Conservation (phyloP, 2,888 invertebrate species). For the Microctonus brassicae region DNA sequence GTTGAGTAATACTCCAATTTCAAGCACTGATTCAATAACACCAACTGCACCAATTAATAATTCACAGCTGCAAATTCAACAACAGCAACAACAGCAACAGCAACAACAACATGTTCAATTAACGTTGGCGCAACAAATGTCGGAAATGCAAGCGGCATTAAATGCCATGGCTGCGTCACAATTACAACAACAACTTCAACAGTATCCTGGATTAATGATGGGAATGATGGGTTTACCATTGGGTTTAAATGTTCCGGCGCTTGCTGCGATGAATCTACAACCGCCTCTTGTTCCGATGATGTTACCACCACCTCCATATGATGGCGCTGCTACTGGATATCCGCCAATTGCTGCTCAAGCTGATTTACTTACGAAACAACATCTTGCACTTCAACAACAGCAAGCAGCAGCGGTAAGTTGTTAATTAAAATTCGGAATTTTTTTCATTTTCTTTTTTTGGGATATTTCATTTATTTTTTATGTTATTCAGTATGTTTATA, state of each 20-base stretch:
- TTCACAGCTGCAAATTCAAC: slow-evolving; percentile 50
- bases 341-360: slow-evolving; percentile 66
- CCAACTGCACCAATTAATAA: slow-evolving; percentile 55
- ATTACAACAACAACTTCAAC: slow-evolving; percentile 85
- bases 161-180: slow-evolving; percentile 83
- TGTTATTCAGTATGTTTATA: too few species aligned
- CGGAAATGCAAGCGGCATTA: slow-evolving; percentile 87
- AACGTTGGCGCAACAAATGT: slow-evolving; percentile 81
- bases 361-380: slow-evolving; percentile 78
- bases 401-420: slow-evolving; percentile 63
- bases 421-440: too few species aligned
- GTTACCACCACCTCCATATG: slow-evolving; percentile 87
- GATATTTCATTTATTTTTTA: not conserved
- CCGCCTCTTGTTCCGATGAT: slow-evolving; percentile 91
- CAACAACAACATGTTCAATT: slow-evolving; percentile 68
- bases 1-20: slow-evolving; percentile 74
- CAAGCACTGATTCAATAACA: slow-evolving; percentile 73
- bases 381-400: slow-evolving; percentile 74
- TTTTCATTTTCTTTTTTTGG: slow-evolving; percentile 17
- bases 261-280: slow-evolving; percentile 95
- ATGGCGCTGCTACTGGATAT: slow-evolving; percentile 67
- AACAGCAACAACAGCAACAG: slow-evolving; percentile 54
- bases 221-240: slow-evolving; percentile 85
- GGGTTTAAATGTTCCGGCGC: slow-evolving; percentile 83
- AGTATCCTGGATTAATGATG: slow-evolving; percentile 94